Evolutionary conservation across 1,140 invertebrate species (phyloP).

Genomic region (Aphidius gifuensis): DNA sequence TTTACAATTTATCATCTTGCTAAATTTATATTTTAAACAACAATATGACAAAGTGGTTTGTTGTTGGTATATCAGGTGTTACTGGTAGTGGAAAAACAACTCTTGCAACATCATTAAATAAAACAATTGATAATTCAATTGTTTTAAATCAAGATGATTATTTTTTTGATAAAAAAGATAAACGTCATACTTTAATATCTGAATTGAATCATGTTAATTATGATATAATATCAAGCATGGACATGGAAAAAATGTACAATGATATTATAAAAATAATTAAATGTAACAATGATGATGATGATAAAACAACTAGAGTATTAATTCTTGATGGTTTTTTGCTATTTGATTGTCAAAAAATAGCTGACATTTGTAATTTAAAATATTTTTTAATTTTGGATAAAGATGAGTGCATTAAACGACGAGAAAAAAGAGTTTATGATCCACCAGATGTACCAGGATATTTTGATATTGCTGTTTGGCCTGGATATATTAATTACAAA

Average conservation of each 20-base stretch:
- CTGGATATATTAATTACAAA: constrained; percentile 59
- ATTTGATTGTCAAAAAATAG: constrained; percentile 65
- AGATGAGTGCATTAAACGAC: constrained; percentile 63
- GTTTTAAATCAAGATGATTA: constrained; percentile 75
- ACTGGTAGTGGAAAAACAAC: constrained; percentile 82
- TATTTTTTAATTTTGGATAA: constrained; percentile 70
- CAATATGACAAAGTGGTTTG: constrained; percentile 55
- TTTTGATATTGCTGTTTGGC: constrained; percentile 77
- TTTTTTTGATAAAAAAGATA: constrained; percentile 67
- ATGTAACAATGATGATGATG: not conserved
- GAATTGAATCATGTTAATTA: constrained; percentile 75
- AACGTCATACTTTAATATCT: constrained; percentile 63
- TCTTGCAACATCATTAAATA: constrained; percentile 59
- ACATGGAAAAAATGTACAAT: constrained; percentile 70
- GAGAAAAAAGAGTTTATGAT: constrained; percentile 64
- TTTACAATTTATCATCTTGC: constrained; percentile 64
- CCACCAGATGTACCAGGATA: constrained; percentile 77
- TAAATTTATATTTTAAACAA: constrained; percentile 17
- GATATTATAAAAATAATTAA: constrained; percentile 54
- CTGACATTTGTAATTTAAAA: constrained; percentile 66
- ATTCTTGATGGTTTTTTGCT: constrained; percentile 77
- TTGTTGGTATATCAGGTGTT: constrained; percentile 73
- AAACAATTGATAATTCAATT: constrained; percentile 56
- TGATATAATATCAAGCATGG: constrained; percentile 69
- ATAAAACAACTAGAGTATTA: constrained; percentile 51